These are phyloP conservation scores for Gymnarchus niloticus DNA, from an alignment of 2,113 vertebrate genomes.

Conservation along the genomic window DNA sequence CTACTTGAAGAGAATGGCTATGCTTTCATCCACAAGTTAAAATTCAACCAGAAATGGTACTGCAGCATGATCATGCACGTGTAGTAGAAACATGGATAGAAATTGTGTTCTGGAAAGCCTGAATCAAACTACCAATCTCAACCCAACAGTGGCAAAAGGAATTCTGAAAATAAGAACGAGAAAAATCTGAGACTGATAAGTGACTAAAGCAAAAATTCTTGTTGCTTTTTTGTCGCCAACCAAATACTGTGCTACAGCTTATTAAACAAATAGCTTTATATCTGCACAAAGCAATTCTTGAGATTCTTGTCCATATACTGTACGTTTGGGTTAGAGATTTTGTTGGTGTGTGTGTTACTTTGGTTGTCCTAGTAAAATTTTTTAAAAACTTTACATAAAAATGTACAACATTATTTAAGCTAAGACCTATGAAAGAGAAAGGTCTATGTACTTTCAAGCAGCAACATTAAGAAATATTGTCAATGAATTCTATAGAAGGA, in stretches of 20 bases:
- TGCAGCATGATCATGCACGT: not conserved
- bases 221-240: too few relatives aligned
- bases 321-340: too few relatives aligned
- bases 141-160: not conserved
- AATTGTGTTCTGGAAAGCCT: not conserved
- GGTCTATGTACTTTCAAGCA: not conserved
- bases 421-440: not conserved
- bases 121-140: not conserved
- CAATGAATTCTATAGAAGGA: not conserved
- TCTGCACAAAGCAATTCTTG: not conserved
- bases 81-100: not conserved
- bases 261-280: not conserved
- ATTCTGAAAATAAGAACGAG: too few relatives aligned
- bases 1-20: not conserved
- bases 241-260: not conserved
- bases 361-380: not conserved
- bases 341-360: not conserved
- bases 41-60: not conserved
- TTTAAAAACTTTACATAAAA: not conserved
- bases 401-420: slow-evolving; percentile 1
- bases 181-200: too few relatives aligned
- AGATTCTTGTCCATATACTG: too few relatives aligned
- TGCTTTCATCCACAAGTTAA: not conserved
- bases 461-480: not conserved
- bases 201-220: not conserved